Evolutionary conservation across 2,797 vertebrate genomes (phyloP), one percentile per base, ranked within the genome.

Genomic region (Lagodon rhomboides): DNA sequence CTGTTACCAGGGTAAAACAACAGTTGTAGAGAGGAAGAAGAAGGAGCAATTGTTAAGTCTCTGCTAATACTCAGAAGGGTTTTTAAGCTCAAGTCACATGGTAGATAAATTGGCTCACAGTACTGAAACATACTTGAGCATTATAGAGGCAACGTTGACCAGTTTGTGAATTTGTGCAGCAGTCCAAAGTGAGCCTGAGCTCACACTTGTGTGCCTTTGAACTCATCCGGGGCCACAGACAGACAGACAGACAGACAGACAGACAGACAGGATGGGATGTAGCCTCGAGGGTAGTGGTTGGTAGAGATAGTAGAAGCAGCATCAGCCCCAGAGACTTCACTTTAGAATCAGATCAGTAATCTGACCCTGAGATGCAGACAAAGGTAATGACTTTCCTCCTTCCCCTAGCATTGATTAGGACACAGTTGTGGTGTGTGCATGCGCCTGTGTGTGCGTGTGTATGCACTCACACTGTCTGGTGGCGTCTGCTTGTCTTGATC

Each of bases 401-500:
- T 93, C 90, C 91, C 82, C 82, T 61, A 84, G 86, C 94, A 95
- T 95, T 94, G 95, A 95, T 95, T 94, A 93, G 91, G 91, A 80
- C 90, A 88, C 83, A 79, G 89, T 84, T 85, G 85, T 75, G 79
- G 72, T 68, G 84, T 72, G 90, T 68, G 82, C 22, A 49, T 27
- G 67, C 83, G 69, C 46, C 3, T 69, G 51, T 38, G 49, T 64
- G 71, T 63, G 71, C 59, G 68, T 70, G 79, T 51, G 64, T 76
- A n/a, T 78, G 80, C 80, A 64, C 84, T 81, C 80, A 11, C 85
- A 73, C 86, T 92, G 93, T 94, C 93, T 94, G 93, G 93, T 95
- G 95, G 95, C 95, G 95, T 95, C 95, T 93, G 92, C 91, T 94
- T 94, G 95, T 95, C 94, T 96, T 95, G 95, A 95, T 95, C 95